phyloP scores from a whole-genome alignment of 2,888 invertebrate genomes.

The Diarsia mendica region DNA sequence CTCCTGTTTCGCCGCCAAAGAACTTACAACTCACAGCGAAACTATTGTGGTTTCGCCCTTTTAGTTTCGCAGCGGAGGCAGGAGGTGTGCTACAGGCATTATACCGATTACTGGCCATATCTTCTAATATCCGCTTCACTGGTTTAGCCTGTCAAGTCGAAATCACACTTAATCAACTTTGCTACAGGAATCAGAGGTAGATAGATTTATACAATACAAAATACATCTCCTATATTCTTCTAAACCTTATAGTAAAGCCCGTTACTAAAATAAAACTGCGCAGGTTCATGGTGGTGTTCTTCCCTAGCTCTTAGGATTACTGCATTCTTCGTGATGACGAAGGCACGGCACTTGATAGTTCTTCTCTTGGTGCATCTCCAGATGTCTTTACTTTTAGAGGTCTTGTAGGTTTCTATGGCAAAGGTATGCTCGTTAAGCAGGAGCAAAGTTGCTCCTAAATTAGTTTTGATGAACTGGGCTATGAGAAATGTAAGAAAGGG shows the following conservation, averaged over 20 bases:
- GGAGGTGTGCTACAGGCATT: no score
- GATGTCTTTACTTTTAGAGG: neutral
- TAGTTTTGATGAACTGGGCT: constrained; percentile 27
- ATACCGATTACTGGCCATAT: neutral
- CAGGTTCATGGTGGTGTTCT: constrained; percentile 41
- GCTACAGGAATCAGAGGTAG: neutral
- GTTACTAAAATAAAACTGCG: constrained; percentile 24
- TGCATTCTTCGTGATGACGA: constrained; percentile 35
- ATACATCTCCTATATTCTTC: neutral
- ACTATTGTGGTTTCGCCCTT: no score
- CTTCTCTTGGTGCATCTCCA: constrained; percentile 46
- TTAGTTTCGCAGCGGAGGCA: no score
- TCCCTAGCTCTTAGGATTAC: constrained; percentile 11
- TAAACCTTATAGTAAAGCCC: constrained; percentile 36
- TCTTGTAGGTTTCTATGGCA: constrained; percentile 15
- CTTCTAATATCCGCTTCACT: neutral
- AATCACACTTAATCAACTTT: neutral
- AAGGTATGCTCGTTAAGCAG: constrained; percentile 36
- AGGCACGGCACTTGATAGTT: constrained; percentile 33
- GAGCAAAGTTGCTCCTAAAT: constrained; percentile 31
- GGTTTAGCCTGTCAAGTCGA: neutral
- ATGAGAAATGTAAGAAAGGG: constrained; percentile 11
- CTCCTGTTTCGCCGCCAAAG: no score
- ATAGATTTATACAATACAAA: neutral
- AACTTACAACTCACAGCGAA: no score